Evolutionary conservation across 23 tunicate genomes (phyloP).

Genomic region (Trididemnum clinides): DNA sequence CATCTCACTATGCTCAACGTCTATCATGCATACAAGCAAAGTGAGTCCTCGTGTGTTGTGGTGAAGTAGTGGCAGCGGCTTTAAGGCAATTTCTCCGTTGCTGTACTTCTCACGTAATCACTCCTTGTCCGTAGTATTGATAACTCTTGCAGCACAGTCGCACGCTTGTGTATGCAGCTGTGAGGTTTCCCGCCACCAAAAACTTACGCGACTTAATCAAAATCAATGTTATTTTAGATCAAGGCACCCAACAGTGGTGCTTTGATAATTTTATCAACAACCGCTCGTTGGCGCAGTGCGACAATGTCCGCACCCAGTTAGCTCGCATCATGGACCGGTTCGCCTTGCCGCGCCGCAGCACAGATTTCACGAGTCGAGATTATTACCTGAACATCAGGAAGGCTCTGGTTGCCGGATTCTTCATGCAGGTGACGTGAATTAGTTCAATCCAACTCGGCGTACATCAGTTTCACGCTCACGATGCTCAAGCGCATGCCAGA

Average conservation of each 20-base stretch:
- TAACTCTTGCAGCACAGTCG: too few relatives aligned
- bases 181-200: too few relatives aligned
- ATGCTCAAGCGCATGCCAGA: too few relatives aligned
- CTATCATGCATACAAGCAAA: conserved; percentile 96
- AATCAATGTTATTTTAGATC: conserved; percentile 18
- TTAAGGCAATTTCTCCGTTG: too few relatives aligned
- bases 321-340: conserved; percentile 98
- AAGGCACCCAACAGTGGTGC: conserved; percentile 84
- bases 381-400: conserved; percentile 92
- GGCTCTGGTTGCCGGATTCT: conserved; percentile 94
- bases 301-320: conserved; percentile 95
- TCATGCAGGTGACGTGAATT: conserved; percentile 82
- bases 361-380: conserved; percentile 91
- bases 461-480: too few relatives aligned
- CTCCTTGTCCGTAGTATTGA: too few relatives aligned
- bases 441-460: too few relatives aligned
- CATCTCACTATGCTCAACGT: conserved; percentile 97
- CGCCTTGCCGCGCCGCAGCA: conserved; percentile 87
- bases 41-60: conserved; percentile 23
- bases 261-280: conserved; percentile 95
- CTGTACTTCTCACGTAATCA: too few relatives aligned
- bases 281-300: conserved; percentile 95
- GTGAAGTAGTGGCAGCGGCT: neutral
- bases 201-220: neutral
- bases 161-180: too few relatives aligned